Evolutionary conservation across 2,113 vertebrate genomes (phyloP).

Genomic region (Eonycteris spelaea): DNA sequence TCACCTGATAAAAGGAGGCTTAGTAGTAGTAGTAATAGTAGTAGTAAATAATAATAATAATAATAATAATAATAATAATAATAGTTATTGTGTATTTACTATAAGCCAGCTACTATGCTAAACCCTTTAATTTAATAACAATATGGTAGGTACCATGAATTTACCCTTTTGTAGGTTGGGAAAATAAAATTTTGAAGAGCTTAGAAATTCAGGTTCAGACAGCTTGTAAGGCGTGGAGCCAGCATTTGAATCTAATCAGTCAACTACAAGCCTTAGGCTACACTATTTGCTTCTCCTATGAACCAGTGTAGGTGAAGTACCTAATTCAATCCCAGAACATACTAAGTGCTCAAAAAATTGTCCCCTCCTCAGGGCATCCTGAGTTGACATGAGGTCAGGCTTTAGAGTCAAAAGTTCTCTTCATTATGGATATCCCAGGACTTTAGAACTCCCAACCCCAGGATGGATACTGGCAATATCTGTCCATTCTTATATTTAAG

Average conservation of each 20-base stretch:
- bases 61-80: background rate
- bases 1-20: background rate
- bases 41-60: background rate
- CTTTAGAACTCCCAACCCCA: background rate
- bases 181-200: background rate
- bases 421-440: background rate
- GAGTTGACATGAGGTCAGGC: background rate
- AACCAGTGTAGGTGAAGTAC: background rate
- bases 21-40: background rate
- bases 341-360: background rate
- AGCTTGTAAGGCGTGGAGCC: background rate
- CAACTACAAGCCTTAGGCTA: background rate
- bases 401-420: background rate
- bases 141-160: background rate
- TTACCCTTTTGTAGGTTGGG: background rate
- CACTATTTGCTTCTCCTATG: background rate
- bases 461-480: background rate
- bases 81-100: constrained; percentile 3
- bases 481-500: background rate
- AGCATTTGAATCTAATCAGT: background rate
- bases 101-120: background rate
- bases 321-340: background rate
- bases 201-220: background rate
- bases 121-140: background rate
- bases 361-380: background rate